phyloP scores from a whole-genome alignment of 2,113 vertebrate genomes.

The Tragelaphus imberbis region DNA sequence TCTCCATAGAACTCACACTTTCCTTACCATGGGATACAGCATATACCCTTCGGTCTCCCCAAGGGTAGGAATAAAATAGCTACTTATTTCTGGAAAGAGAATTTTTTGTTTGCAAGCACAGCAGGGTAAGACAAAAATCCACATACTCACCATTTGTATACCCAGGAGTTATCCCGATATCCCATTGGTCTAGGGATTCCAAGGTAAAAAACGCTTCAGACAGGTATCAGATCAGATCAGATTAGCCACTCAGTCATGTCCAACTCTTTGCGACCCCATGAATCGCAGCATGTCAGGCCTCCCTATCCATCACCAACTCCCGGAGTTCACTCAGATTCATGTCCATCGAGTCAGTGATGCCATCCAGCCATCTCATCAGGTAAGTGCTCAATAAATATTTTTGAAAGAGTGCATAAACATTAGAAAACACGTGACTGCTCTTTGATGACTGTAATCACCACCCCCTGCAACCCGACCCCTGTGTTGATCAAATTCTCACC shows the following conservation, averaged over 20 bases:
- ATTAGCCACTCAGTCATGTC: too few relatives aligned
- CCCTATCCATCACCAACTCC: too few relatives aligned
- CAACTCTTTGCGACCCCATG: too few relatives aligned
- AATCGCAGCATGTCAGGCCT: too few relatives aligned
- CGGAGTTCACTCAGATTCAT: too few relatives aligned
- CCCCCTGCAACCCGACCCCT: accelerated
- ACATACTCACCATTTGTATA: not conserved
- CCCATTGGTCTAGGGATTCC: constrained; percentile 59
- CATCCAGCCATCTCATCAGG: not conserved
- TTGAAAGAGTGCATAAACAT: constrained; percentile 28
- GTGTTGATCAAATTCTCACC: not conserved
- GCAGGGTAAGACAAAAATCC: not conserved
- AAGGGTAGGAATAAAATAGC: not conserved
- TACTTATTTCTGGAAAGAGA: not conserved
- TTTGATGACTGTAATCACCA: not conserved
- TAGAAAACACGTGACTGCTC: not conserved
- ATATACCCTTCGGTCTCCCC: not conserved
- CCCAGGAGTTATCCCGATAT: constrained; percentile 50
- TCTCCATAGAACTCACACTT: not conserved
- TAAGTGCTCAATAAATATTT: constrained; percentile 59
- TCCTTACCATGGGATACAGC: not conserved
- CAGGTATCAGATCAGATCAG: not conserved
- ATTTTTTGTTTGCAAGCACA: not conserved
- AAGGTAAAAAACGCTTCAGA: constrained; percentile 3
- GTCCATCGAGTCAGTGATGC: too few relatives aligned